Base-by-base conservation (phyloP, 1,140 invertebrate genomes). In the Pectinophora gossypiella region DNA sequence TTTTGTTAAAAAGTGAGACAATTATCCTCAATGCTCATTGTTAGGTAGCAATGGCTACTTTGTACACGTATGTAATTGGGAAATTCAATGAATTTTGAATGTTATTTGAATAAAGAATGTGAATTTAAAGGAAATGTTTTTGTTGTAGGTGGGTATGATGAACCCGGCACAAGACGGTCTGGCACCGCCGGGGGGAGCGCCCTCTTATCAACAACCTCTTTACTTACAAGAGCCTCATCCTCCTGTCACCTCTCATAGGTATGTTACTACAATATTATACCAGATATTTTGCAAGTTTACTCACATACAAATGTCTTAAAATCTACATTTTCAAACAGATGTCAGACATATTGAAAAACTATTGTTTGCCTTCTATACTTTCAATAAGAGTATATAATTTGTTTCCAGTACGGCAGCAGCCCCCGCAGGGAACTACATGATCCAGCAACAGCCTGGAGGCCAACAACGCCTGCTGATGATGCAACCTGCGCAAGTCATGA, bases 161-260 rank as follows among this genome's bases (percentile, higher is more conserved):
- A 92, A 93, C 64, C 91, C 90, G 46, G 91, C 92, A 27, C 90
- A 92, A 73, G 92, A 93, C 58, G 91, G 90, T 4, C 76, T 93
- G 67, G 90, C 89, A 36, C 89, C 92, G 38, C 91, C 93, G 52
- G 90, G 92, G 3, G 91, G 91, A 4, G 83, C 86, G 13, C 85
- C 85, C 32, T 89, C 85, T 13, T 93, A 93, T 80, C 92, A 93
- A 64, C 92, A 93, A 74, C 91, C 92, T 18, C 76, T 93, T 18
- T 93, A 93, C 65, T 80, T 93, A 49, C 89, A 90, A 64, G 89
- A 90, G 50, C 89, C 89, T 6, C 81, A 85, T 40, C 89, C 90
- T 50, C 89, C 90, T 52, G 88, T 89, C 12, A 90, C 89, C 61
- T 76, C 81, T 19, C 81, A 85, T 53, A 73, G 75, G 83, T 87